Percentiles rank a stretch among this genome's conserved stretches.
phyloP scores from a whole-genome alignment of 2,888 invertebrate genomes.

The Empis livida region DNA sequence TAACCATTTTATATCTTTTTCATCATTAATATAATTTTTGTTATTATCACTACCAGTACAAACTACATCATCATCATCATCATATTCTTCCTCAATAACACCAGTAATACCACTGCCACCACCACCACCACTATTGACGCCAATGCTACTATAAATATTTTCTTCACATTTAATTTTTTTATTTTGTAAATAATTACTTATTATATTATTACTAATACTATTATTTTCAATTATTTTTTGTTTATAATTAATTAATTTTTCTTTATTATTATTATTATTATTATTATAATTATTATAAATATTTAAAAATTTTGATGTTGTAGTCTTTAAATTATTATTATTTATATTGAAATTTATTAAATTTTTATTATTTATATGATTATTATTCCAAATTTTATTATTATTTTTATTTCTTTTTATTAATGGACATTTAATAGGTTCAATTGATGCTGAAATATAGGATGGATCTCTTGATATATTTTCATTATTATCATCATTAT shows the following conservation, averaged over 20 bases:
- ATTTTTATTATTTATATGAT: slow-evolving; percentile 15
- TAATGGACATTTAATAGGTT: slow-evolving; percentile 11
- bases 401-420: slow-evolving; percentile 15
- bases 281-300: not conserved
- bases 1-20: too few species aligned
- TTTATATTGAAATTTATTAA: slow-evolving; percentile 18
- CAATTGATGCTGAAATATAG: slow-evolving; percentile 22
- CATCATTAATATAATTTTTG: not conserved
- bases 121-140: not conserved
- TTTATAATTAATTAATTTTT: too few species aligned
- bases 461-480: slow-evolving; percentile 21
- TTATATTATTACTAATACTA: slow-evolving; percentile 16
- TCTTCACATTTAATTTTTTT: slow-evolving; percentile 20
- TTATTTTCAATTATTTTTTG: not conserved
- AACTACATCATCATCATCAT: not conserved
- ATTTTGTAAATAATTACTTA: slow-evolving; percentile 17
- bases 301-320: not conserved
- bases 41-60: not conserved
- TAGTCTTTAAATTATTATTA: slow-evolving; percentile 1
- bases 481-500: slow-evolving; percentile 9
- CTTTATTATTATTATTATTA: too few species aligned
- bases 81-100: not conserved
- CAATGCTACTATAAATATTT: not conserved
- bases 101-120: not conserved
- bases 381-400: slow-evolving; percentile 23